Evolutionary conservation across 2,797 vertebrate genomes (phyloP).

Genomic region (Rhinichthys osculus): DNA sequence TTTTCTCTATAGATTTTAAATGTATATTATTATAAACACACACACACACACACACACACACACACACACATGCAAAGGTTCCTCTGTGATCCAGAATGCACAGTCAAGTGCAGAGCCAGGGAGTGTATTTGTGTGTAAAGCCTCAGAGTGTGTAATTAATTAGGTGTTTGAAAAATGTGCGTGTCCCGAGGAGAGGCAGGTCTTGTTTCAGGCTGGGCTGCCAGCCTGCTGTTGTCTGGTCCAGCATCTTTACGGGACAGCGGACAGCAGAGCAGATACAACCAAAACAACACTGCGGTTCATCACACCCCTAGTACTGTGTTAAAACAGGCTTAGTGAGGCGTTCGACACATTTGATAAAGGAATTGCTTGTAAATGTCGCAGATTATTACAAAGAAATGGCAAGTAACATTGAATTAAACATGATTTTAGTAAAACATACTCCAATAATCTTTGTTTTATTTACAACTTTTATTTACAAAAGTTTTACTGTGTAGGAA

Average conservation of each 20-base stretch:
- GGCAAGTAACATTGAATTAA: not conserved
- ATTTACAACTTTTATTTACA: not conserved
- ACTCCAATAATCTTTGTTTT: not conserved
- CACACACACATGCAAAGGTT: not conserved
- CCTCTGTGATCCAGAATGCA: not conserved
- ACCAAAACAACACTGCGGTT: slow-evolving; percentile 24
- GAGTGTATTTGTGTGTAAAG: not conserved
- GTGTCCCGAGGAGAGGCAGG: slow-evolving; percentile 25
- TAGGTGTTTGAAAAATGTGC: slow-evolving; percentile 26
- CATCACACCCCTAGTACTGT: not conserved
- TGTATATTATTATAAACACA: not conserved
- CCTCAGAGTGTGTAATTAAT: slow-evolving; percentile 26
- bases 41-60: not conserved
- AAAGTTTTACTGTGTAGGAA: not conserved
- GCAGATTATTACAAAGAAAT: not conserved
- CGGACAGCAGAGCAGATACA: slow-evolving; percentile 25
- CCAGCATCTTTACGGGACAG: slow-evolving; percentile 39
- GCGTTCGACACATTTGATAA: not conserved
- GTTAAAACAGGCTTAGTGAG: slow-evolving; percentile 11
- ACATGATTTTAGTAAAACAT: too few relatives aligned
- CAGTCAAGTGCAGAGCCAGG: not conserved
- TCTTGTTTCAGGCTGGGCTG: slow-evolving; percentile 40
- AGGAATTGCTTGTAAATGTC: not conserved
- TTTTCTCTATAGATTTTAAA: not conserved
- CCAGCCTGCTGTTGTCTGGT: slow-evolving; percentile 39